Evolutionary conservation across 2,113 vertebrate species (phyloP).

Genomic region (Oenanthe melanoleuca): DNA sequence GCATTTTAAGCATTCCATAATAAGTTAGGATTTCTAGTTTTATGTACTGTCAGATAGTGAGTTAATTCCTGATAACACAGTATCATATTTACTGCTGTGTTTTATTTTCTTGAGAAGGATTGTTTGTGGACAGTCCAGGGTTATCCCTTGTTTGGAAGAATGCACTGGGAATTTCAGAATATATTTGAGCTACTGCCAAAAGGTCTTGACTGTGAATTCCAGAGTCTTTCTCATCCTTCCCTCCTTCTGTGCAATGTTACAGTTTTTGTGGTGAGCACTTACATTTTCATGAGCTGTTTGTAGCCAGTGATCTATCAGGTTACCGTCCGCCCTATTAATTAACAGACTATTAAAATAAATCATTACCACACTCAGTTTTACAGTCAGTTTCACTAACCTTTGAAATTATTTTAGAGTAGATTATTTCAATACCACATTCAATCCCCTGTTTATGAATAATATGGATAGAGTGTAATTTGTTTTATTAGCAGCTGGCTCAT

Average conservation of each 20-base stretch:
- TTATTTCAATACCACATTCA: neutral
- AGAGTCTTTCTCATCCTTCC: neutral
- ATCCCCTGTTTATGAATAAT: neutral
- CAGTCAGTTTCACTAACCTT: conserved; percentile 11
- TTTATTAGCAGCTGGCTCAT: conserved; percentile 6
- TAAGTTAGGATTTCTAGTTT: neutral
- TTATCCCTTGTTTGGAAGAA: conserved; percentile 50
- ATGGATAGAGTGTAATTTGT: conserved; percentile 2
- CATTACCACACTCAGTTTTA: neutral
- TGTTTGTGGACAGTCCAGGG: conserved; percentile 19
- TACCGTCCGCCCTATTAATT: conserved; percentile 13
- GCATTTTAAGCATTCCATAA: neutral
- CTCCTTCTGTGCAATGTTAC: neutral
- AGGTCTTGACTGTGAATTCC: conserved; percentile 7
- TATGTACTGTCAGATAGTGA: neutral
- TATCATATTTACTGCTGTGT: neutral
- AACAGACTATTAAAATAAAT: conserved; percentile 15
- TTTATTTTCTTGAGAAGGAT: conserved; percentile 32
- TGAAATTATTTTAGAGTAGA: neutral
- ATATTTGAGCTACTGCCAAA: conserved; percentile 21
- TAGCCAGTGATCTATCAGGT: neutral
- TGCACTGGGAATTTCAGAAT: conserved; percentile 53
- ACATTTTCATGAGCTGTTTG: neutral
- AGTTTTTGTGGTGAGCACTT: neutral
- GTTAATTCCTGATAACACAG: neutral